A percentile compares a stretch with the other conserved stretches of the same genome.
These are phyloP conservation scores for Sebastes oblongus DNA, from an alignment of 2,797 vertebrate genomes.

Conservation along the genomic window DNA sequence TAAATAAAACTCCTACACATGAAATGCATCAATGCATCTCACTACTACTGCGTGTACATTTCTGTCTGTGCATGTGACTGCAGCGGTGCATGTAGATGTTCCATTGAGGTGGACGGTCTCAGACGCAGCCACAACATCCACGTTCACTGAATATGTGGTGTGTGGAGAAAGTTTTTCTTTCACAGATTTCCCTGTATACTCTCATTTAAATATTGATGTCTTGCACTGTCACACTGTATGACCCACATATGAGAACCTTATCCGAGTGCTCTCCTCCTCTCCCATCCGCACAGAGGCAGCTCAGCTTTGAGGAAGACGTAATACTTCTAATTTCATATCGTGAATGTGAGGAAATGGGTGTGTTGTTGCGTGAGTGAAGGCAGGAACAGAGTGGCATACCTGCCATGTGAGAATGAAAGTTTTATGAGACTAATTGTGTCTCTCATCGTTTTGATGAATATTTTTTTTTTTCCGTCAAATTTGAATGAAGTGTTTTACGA, in stretches of 20 bases:
- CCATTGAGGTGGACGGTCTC: not conserved
- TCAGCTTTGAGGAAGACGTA: not conserved
- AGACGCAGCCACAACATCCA: slow-evolving; percentile 2
- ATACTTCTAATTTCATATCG: slow-evolving; percentile 12
- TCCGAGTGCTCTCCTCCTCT: not conserved
- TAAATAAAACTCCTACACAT: slow-evolving; percentile 55
- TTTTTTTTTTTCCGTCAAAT: no score
- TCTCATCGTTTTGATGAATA: no score
- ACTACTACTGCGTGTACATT: not conserved
- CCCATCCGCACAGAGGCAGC: not conserved
- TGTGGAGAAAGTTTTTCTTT: not conserved
- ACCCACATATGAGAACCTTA: not conserved
- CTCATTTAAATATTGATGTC: slow-evolving; percentile 45
- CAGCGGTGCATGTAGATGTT: slow-evolving; percentile 7
- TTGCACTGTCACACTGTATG: not conserved
- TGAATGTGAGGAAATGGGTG: not conserved
- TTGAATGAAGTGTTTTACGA: no score
- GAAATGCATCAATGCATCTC: slow-evolving; percentile 33
- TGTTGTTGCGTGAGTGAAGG: slow-evolving; percentile 18
- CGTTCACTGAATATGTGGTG: slow-evolving; percentile 1
- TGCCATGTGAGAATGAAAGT: slow-evolving; percentile 50
- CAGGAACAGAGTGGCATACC: slow-evolving; percentile 13
- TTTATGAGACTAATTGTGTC: slow-evolving; percentile 30
- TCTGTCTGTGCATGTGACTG: slow-evolving; percentile 20
- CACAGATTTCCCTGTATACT: slow-evolving; percentile 1